Evolutionary conservation across 2,888 invertebrate genomes (phyloP).

Genomic region (Cyrtodaria siliqua): DNA sequence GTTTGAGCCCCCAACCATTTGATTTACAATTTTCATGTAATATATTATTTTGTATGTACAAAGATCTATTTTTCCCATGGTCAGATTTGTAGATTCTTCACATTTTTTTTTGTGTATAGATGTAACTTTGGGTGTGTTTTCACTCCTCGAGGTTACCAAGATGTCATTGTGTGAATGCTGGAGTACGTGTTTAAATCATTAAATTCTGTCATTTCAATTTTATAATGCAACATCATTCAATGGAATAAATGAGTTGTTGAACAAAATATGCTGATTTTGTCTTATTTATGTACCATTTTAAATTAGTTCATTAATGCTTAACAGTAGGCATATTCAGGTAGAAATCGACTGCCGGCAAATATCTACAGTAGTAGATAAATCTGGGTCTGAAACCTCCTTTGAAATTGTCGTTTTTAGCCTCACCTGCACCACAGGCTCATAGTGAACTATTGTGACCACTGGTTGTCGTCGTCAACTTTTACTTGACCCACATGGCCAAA

Average conservation of each 20-base stretch:
- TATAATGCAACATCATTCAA: conserved; percentile 47
- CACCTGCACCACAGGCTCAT: too few species aligned
- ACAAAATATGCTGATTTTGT: too few species aligned
- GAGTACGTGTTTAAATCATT: conserved; percentile 31
- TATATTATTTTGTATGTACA: conserved; percentile 21
- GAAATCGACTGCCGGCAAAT: too few species aligned
- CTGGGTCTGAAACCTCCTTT: too few species aligned
- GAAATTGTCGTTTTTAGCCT: too few species aligned
- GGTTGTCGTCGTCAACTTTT: too few species aligned
- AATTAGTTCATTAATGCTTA: too few species aligned
- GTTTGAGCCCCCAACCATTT: not conserved
- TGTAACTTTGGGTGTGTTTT: conserved; percentile 26
- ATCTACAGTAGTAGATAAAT: too few species aligned
- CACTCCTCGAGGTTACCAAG: not conserved
- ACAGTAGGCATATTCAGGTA: too few species aligned
- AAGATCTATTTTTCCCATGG: conserved; percentile 27
- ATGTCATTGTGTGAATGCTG: conserved; percentile 1
- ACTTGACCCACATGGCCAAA: too few species aligned
- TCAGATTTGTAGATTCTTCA: conserved; percentile 40
- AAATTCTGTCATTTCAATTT: conserved; percentile 49
- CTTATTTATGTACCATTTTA: too few species aligned
- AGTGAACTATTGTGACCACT: too few species aligned
- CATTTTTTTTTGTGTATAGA: conserved; percentile 43
- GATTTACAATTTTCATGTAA: conserved; percentile 29
- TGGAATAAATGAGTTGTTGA: conserved; percentile 66